A percentile compares a stretch with the other conserved stretches of the same genome.
These are phyloP conservation scores for Drosophila albomicans DNA, from an alignment of 1,140 invertebrate species.

Conservation along the genomic window DNA sequence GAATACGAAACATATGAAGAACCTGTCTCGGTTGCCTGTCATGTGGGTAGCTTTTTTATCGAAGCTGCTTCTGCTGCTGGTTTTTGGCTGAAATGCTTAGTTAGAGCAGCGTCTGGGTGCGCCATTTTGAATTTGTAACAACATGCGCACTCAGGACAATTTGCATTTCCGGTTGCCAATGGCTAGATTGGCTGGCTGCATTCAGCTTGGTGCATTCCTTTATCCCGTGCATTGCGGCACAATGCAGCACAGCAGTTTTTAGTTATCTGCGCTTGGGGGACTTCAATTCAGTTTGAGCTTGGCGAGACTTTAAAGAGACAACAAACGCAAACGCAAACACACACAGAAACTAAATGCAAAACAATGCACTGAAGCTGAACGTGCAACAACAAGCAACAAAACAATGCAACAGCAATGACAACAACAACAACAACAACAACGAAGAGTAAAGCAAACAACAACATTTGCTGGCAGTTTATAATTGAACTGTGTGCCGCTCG, in stretches of 20 bases:
- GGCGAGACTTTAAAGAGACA: conserved; percentile 56
- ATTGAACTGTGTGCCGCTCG: conserved; percentile 72
- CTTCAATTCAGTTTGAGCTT: conserved; percentile 68
- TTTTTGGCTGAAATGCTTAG: conserved; percentile 65
- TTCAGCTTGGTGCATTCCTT: conserved; percentile 6
- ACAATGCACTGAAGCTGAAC: conserved; percentile 33
- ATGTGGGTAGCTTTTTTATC: conserved; percentile 12
- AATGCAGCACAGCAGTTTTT: conserved; percentile 45
- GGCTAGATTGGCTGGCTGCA: conserved; percentile 38
- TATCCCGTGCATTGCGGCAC: neutral
- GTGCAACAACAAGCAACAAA: conserved; percentile 20
- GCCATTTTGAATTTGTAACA: conserved; percentile 81
- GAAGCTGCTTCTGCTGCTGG: neutral
- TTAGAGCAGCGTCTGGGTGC: conserved; percentile 53
- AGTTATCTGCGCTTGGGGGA: conserved; percentile 49
- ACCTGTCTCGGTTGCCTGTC: conserved; percentile 19
- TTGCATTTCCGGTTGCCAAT: conserved; percentile 80
- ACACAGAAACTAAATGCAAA: conserved; percentile 20
- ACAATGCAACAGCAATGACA: conserved; percentile 33
- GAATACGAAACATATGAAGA: conserved; percentile 13
- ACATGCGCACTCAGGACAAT: conserved; percentile 75
- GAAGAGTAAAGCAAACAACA: conserved; percentile 53
- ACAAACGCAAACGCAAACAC: neutral
- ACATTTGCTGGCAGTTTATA: conserved; percentile 67
- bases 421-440: conserved; percentile 31